Conservation (phyloP, 2,113 vertebrate species). For the Meles meles region DNA sequence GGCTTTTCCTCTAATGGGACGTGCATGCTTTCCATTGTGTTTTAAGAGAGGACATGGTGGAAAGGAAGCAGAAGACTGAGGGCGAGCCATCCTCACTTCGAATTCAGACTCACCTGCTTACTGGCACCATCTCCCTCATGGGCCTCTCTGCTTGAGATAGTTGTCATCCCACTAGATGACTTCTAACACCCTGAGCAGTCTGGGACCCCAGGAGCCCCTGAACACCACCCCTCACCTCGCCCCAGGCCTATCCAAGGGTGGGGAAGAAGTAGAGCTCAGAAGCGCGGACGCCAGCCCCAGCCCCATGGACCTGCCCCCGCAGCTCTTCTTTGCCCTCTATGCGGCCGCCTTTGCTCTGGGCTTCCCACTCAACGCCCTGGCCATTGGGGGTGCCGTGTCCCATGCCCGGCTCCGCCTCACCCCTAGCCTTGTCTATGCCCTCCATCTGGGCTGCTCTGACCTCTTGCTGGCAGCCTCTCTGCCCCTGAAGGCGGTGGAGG, state of each 20-base stretch:
- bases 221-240: neutral
- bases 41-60: neutral
- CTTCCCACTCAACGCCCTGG: constrained; percentile 66
- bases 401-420: constrained; percentile 62
- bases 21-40: neutral
- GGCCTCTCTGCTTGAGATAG: neutral
- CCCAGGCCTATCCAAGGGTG: neutral
- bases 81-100: accelerated
- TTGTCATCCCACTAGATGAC: neutral
- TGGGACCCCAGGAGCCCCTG: neutral
- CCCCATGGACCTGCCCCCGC: constrained; percentile 56
- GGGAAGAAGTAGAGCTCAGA: accelerated
- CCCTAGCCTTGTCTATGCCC: constrained; percentile 66
- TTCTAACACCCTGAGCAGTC: neutral
- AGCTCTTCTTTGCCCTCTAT: constrained; percentile 68
- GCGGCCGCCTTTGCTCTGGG: constrained; percentile 55
- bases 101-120: accelerated
- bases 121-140: neutral
- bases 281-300: neutral
- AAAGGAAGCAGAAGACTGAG: neutral
- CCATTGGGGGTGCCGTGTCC: neutral
- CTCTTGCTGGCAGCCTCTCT: constrained; percentile 63
- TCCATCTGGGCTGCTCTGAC: constrained; percentile 68
- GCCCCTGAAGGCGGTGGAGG: constrained; percentile 63
- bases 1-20: accelerated